A percentile compares a stretch with the other conserved stretches of the same genome.
Conservation (phyloP, 2,797 vertebrate genomes). For the Helicolenus hilgendorfi region DNA sequence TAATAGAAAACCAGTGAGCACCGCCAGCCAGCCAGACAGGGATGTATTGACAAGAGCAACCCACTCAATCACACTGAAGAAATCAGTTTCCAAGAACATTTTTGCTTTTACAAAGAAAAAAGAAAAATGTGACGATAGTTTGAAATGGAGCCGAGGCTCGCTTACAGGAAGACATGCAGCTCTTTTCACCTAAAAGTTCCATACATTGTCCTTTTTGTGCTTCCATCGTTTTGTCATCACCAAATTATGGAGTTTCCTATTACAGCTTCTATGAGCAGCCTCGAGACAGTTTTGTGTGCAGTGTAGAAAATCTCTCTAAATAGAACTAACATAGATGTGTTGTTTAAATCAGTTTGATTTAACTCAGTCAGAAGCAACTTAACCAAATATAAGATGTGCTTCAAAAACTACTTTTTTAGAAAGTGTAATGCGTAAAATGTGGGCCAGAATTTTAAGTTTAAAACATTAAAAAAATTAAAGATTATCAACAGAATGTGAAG, state of each 20-base stretch:
- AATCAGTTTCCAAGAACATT: conserved; percentile 9
- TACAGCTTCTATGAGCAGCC: conserved; percentile 25
- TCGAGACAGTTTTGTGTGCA: not conserved
- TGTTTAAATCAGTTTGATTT: conserved; percentile 12
- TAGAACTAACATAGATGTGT: conserved; percentile 23
- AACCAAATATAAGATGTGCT: not conserved
- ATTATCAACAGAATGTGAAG: not conserved
- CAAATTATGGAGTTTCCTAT: not conserved
- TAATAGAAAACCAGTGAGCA: conserved; percentile 17
- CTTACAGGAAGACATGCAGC: not conserved
- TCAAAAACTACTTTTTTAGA: not conserved
- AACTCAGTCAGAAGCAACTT: not conserved
- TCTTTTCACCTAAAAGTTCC: not conserved
- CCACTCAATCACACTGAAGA: conserved; percentile 24
- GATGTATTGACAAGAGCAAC: conserved; percentile 23
- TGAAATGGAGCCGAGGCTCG: not conserved
- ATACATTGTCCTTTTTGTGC: not conserved
- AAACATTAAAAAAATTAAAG: not conserved
- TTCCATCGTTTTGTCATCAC: not conserved
- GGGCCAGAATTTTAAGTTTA: not conserved
- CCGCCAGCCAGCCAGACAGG: not conserved
- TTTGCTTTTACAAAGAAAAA: not conserved
- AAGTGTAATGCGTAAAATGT: not conserved
- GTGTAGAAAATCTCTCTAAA: conserved; percentile 8
- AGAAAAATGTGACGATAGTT: not conserved